These are phyloP conservation scores for Coleophora deauratella DNA, from an alignment of 2,888 invertebrate species.

Conservation along the genomic window DNA sequence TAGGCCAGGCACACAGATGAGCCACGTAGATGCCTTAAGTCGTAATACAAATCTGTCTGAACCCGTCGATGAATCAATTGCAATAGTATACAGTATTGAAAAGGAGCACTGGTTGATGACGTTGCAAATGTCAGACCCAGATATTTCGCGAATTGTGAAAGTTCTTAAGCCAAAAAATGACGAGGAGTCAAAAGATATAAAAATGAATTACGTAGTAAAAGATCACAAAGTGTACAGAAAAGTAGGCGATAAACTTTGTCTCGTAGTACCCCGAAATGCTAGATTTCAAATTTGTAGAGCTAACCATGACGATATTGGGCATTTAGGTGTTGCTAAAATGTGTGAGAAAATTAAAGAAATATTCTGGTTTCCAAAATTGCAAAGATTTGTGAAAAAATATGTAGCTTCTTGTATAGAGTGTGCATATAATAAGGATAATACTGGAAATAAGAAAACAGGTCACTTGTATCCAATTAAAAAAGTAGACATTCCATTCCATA, in stretches of 20 bases:
- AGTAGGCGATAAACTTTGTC: constrained; percentile 14
- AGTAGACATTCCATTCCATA: constrained; percentile 29
- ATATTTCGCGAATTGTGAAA: constrained; percentile 8
- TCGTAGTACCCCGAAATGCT: constrained; percentile 16
- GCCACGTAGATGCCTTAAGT: background rate
- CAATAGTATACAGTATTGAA: constrained; percentile 13
- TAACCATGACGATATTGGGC: constrained; percentile 21
- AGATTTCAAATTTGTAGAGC: constrained; percentile 18
- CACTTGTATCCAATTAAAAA: constrained; percentile 27
- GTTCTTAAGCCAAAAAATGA: constrained; percentile 8
- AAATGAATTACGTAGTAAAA: constrained; percentile 6
- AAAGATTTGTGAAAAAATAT: background rate
- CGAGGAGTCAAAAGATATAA: constrained; percentile 7
- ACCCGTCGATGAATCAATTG: constrained; percentile 9
- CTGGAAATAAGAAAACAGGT: constrained; percentile 3
- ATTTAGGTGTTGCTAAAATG: constrained; percentile 17
- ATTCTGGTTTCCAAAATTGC: constrained; percentile 5
- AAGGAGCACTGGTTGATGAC: constrained; percentile 9
- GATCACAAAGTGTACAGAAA: constrained; percentile 15
- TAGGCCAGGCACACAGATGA: background rate
- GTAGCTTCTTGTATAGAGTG: background rate
- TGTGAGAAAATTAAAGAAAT: background rate
- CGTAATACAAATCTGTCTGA: background rate
- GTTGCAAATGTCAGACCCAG: constrained; percentile 9
- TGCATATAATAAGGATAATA: constrained; percentile 2